phyloP scores from a whole-genome alignment of 2,113 vertebrate species.

The Noctilio leporinus region DNA sequence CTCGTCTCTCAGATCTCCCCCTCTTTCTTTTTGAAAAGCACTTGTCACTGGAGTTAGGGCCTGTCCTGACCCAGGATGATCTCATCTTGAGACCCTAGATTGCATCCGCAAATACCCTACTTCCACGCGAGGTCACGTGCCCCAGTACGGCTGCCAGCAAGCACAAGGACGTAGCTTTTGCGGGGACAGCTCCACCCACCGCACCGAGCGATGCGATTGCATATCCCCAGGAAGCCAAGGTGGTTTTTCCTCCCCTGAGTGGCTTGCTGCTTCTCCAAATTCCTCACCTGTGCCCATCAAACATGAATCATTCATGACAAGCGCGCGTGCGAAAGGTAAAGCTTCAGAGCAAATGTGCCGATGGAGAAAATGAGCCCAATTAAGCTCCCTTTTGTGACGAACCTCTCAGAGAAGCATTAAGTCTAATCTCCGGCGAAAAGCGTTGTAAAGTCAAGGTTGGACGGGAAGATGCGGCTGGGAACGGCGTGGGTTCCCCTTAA shows the following conservation, averaged over 20 bases:
- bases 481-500: background rate
- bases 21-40: background rate
- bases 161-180: background rate
- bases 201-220: background rate
- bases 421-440: slow-evolving; percentile 22
- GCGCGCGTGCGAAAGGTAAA: background rate
- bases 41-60: background rate
- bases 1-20: background rate
- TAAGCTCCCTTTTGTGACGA: slow-evolving; percentile 13
- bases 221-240: background rate
- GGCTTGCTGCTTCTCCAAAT: background rate
- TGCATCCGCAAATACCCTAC: background rate
- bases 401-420: slow-evolving; percentile 35
- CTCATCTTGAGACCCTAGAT: background rate
- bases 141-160: background rate
- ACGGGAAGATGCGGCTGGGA: background rate
- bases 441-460: background rate
- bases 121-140: background rate
- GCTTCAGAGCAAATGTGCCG: background rate
- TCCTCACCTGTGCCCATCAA: background rate
- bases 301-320: background rate
- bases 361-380: background rate
- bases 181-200: background rate
- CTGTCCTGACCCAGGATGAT: background rate
- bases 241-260: background rate